Evolutionary conservation across 2,888 invertebrate species (phyloP).

Genomic region (Eudemis profundana): DNA sequence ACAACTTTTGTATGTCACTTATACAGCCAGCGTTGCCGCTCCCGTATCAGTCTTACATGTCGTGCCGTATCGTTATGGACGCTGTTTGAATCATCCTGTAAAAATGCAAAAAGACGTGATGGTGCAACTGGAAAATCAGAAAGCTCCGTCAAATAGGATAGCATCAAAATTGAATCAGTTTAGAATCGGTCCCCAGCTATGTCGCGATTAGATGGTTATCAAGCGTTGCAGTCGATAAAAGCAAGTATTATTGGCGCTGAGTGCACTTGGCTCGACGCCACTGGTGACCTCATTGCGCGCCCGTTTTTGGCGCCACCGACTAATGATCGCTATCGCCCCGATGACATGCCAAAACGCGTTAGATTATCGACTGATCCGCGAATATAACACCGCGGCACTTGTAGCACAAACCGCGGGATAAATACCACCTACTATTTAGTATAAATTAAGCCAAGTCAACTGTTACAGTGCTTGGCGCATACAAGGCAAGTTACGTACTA

Average conservation of each 20-base stretch:
- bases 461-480: no score
- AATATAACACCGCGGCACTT: neutral
- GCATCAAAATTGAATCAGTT: neutral
- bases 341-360: constrained; percentile 74
- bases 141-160: no score
- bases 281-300: constrained; percentile 76
- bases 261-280: constrained; percentile 78
- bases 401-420: neutral
- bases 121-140: no score
- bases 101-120: no score
- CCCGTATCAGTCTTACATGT: no score
- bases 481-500: no score
- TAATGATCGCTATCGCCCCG: constrained; percentile 72
- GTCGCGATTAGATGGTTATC: constrained; percentile 9
- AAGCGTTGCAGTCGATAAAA: constrained; percentile 1
- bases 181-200: constrained; percentile 1
- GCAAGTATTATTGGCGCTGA: constrained; percentile 24
- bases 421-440: no score
- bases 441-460: no score
- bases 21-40: no score
- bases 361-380: constrained; percentile 66
- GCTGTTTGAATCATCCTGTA: no score
- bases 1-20: no score
- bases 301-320: constrained; percentile 79
- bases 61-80: no score